Percentiles rank a stretch among this genome's conserved stretches.
These are phyloP conservation scores for Eledone cirrhosa DNA, from an alignment of 2,888 invertebrate genomes.

Conservation along the genomic window DNA sequence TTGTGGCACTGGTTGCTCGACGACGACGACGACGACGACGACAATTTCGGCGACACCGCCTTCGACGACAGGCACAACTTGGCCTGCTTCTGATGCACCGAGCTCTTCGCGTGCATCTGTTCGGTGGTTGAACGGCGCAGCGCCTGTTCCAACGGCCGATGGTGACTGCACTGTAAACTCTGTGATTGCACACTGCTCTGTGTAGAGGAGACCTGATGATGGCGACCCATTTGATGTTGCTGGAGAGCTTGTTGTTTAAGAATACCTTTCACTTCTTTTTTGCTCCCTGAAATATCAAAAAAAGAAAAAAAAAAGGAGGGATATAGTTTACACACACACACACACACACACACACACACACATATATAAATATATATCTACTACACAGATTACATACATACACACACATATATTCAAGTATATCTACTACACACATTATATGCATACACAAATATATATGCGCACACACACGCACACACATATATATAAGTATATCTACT, in stretches of 20 bases:
- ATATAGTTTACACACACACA: no score
- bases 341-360: no score
- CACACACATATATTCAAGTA: no score
- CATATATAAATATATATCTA: no score
- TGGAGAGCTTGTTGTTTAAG: conserved; percentile 20
- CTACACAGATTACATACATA: no score
- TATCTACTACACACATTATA: no score
- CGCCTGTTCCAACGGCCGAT: conserved; percentile 17
- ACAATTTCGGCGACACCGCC: neutral
- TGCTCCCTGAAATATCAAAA: conserved; percentile 7
- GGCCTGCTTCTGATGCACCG: neutral
- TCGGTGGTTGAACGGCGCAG: neutral
- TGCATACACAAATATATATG: no score
- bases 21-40: no score
- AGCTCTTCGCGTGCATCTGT: conserved; percentile 3
- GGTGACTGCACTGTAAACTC: conserved; percentile 1
- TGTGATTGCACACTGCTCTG: conserved; percentile 22
- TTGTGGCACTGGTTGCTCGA: conserved; percentile 22
- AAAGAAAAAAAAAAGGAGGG: neutral
- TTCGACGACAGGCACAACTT: conserved; percentile 8
- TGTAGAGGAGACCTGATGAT: conserved; percentile 24
- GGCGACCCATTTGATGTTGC: conserved; percentile 14
- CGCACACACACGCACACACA: no score
- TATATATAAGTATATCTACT: no score
- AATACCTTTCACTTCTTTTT: conserved; percentile 28